Percentiles rank a stretch among this genome's conserved stretches.
These are phyloP conservation scores for Listronotus oregonensis DNA, from an alignment of 1,140 invertebrate genomes.

Conservation along the genomic window DNA sequence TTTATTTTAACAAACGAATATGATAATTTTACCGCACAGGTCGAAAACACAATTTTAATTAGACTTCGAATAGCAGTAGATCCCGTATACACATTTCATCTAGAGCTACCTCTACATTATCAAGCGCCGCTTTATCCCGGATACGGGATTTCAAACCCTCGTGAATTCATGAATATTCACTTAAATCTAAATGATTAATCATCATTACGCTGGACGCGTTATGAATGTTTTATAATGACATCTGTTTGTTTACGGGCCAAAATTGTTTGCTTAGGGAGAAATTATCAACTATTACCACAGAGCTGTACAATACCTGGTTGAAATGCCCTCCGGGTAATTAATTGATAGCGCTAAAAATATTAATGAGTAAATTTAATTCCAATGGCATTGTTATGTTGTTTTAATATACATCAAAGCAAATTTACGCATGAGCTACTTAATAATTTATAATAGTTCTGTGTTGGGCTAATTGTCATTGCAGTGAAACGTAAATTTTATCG, in stretches of 20 bases:
- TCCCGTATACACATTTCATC: conserved; percentile 28
- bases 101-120: conserved; percentile 33
- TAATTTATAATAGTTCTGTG: too few relatives aligned
- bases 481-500: not conserved
- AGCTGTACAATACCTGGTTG: conserved; percentile 30
- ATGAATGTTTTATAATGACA: conserved; percentile 53
- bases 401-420: conserved; percentile 1
- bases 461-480: not conserved
- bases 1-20: conserved; percentile 16
- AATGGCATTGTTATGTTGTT: not conserved
- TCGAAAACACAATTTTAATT: conserved; percentile 27
- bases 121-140: conserved; percentile 36
- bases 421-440: not conserved
- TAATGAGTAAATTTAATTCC: conserved; percentile 20
- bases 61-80: conserved; percentile 17
- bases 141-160: conserved; percentile 35
- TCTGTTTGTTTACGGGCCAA: conserved; percentile 50
- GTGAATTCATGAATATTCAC: conserved; percentile 53
- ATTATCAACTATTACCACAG: conserved; percentile 37
- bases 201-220: conserved; percentile 51
- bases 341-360: conserved; percentile 37
- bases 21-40: conserved; percentile 13
- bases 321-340: conserved; percentile 36
- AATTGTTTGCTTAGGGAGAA: conserved; percentile 46
- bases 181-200: conserved; percentile 55